Evolutionary conservation across 1,140 invertebrate genomes (phyloP), one percentile per base, ranked within the genome.

Genomic region (Drosophila kurseongensis): DNA sequence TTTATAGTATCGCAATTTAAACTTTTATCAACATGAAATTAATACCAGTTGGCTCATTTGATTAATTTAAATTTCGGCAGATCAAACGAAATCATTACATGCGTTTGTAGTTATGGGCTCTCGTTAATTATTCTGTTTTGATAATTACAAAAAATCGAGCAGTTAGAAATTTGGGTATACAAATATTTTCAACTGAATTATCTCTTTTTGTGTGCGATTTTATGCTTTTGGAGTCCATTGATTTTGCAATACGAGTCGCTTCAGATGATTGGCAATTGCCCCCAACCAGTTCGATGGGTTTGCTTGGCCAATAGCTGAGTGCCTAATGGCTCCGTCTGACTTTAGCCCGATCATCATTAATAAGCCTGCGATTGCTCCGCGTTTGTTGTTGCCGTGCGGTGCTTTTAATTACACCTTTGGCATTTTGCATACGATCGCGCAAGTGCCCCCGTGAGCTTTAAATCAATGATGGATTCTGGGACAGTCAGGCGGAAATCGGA

Each of bases 401-500:
- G 60, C 27, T 89, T 75, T 80, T 89, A 89, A 89, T 89, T 90
- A 80, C 80, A 89, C 84, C 84, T 89, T 89, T 89, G 84, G 85
- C 84, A 89, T 89, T 89, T 86, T 72, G 83, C 75, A 65, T 40
- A 54, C 63, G 56, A 40, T 35, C 58, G 54, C 23, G 27, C 10
- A 60, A 16, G 10, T 40, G 29, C 40, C 13, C 45, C 58, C 29
- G 18, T 12, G 5, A 10, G 63, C 23, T 12, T 13, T 16, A 5
- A 41, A 56, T 47, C 12, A 3, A 18, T 27, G 44, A 50, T 50
- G 27, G 40, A 40, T 36, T 51, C 62, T 67, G 36, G 60, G 42
- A 35, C 60, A 54, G 38, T 42, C 38, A 76, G 67, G 65, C 75
- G 75, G 75, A 78, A 77, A 77, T 76, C 66, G 73, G 32, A 16